Percentiles rank a stretch among this genome's conserved stretches.
phyloP scores from a whole-genome alignment of 2,888 invertebrate genomes.

The Brassicogethes aeneus region DNA sequence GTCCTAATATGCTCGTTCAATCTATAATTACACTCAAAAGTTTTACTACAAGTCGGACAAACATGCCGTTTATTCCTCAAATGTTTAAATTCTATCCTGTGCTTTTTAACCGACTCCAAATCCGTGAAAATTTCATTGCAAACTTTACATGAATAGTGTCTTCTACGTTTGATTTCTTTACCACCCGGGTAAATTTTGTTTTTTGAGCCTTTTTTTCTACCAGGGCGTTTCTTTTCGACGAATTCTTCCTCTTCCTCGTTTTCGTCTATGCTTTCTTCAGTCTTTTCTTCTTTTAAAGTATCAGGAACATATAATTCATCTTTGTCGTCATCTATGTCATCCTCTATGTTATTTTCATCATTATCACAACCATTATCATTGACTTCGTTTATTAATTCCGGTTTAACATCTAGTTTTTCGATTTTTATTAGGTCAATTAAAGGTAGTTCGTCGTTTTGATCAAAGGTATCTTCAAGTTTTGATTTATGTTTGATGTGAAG shows the following conservation, averaged over 20 bases:
- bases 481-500: conserved; percentile 6
- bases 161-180: neutral
- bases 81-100: conserved; percentile 1
- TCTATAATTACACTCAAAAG: conserved; percentile 7
- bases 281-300: conserved; percentile 4
- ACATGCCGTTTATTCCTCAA: neutral
- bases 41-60: neutral
- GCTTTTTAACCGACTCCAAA: neutral
- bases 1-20: conserved; percentile 16
- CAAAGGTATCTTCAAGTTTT: neutral
- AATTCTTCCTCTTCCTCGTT: neutral
- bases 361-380: neutral
- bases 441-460: neutral
- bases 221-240: no score
- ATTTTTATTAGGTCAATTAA: neutral
- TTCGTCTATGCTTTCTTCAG: conserved; percentile 2
- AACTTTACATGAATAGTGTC: conserved; percentile 1
- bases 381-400: neutral
- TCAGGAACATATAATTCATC: neutral
- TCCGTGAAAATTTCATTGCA: neutral
- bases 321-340: neutral
- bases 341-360: neutral
- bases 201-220: no score
- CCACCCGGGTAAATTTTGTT: neutral
- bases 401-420: neutral